Percentiles rank a stretch among this genome's conserved stretches.
Evolutionary conservation across 2,797 vertebrate species (phyloP).

Genomic region (Amniataba percoides): DNA sequence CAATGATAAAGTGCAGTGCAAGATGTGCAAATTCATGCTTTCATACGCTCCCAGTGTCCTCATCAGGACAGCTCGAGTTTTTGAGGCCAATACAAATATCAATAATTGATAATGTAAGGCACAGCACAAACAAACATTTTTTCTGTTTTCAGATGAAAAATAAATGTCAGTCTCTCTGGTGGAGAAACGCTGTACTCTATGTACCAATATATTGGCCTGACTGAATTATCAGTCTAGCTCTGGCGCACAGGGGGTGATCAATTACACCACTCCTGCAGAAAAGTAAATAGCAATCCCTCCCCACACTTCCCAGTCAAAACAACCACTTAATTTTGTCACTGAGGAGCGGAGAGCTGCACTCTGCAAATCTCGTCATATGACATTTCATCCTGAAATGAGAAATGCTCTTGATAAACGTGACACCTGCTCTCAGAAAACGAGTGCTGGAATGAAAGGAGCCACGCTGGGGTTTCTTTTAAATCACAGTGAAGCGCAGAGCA

Average conservation of each 20-base stretch:
- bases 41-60: neutral
- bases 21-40: neutral
- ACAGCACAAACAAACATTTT: neutral
- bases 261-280: slow-evolving; percentile 30
- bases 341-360: slow-evolving; percentile 19
- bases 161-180: neutral
- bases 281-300: slow-evolving; percentile 28
- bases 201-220: neutral
- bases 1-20: neutral
- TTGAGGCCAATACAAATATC: neutral
- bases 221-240: neutral
- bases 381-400: slow-evolving; percentile 42
- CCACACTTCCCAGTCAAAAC: slow-evolving; percentile 28
- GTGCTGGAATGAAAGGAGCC: slow-evolving; percentile 13
- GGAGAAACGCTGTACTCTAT: neutral
- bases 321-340: slow-evolving; percentile 14
- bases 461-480: slow-evolving; percentile 18
- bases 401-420: neutral
- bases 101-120: neutral
- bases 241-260: slow-evolving; percentile 1
- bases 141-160: neutral
- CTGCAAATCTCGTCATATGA: slow-evolving; percentile 31
- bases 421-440: neutral
- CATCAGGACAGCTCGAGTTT: neutral
- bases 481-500: neutral